Evolutionary conservation across 2,888 invertebrate genomes (phyloP).

Genomic region (Caenorhabditis wallacei): DNA sequence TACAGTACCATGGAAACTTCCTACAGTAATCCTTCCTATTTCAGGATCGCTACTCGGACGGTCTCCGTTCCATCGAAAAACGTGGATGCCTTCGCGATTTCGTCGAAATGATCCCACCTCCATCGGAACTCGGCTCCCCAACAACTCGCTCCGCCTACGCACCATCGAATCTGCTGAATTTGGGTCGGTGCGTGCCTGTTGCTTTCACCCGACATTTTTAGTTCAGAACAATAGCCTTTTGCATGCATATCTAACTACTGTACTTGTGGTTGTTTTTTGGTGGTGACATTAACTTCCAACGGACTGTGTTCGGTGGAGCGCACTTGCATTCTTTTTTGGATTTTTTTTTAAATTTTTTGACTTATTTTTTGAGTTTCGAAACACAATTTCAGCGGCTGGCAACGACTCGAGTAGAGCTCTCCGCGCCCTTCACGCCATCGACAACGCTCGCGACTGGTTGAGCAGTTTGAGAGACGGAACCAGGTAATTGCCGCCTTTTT

Average conservation of each 20-base stretch:
- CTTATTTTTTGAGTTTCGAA: constrained; percentile 40
- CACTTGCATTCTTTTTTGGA: constrained; percentile 9
- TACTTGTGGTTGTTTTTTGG: no score
- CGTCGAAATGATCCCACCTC: constrained; percentile 66
- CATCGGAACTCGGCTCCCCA: constrained; percentile 70
- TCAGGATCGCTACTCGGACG: constrained; percentile 80
- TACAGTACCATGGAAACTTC: not conserved
- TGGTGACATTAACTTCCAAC: no score
- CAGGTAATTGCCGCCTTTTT: constrained; percentile 39
- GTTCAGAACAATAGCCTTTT: no score
- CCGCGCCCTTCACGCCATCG: constrained; percentile 71
- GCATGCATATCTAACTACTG: no score
- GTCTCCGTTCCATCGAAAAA: constrained; percentile 69
- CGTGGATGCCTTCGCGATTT: constrained; percentile 74
- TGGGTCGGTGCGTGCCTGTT: constrained; percentile 77
- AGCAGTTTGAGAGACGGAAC: constrained; percentile 56
- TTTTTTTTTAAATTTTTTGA: not conserved
- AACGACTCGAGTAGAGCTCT: constrained; percentile 77
- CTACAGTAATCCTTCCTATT: no score
- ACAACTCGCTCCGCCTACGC: constrained; percentile 71
- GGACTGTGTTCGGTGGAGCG: no score
- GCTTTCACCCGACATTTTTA: constrained; percentile 17
- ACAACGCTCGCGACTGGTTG: constrained; percentile 73
- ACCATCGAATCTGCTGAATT: constrained; percentile 73
- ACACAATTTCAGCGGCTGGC: constrained; percentile 74